A percentile compares a stretch with the other conserved stretches of the same genome.
phyloP scores from a whole-genome alignment of 2,797 vertebrate species.

The Chaetophractus vellerosus region DNA sequence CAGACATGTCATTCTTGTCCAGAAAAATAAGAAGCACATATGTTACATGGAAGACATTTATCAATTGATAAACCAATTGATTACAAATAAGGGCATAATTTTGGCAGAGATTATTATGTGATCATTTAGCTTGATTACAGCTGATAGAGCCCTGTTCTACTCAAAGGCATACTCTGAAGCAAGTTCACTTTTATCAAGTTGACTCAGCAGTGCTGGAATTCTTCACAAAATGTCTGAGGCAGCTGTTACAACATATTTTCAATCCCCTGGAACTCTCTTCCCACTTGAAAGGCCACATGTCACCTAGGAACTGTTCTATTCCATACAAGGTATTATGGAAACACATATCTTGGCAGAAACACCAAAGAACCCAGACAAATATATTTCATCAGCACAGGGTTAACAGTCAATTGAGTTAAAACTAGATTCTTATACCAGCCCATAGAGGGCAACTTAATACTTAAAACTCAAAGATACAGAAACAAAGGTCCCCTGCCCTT shows the following conservation, averaged over 20 bases:
- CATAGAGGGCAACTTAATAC: not conserved
- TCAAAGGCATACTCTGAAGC: not conserved
- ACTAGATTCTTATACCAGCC: not conserved
- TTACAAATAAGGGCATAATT: not conserved
- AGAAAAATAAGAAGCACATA: constrained; percentile 36
- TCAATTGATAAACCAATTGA: not conserved
- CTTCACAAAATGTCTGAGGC: constrained; percentile 43
- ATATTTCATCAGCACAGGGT: not conserved
- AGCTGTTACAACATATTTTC: constrained; percentile 61
- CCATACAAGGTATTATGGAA: constrained; percentile 26
- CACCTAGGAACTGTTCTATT: constrained; percentile 36
- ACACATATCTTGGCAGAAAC: not conserved
- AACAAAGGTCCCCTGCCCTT: not conserved
- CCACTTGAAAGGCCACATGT: constrained; percentile 12
- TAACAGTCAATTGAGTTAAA: not conserved
- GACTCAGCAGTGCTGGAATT: not conserved
- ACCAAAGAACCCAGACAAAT: not conserved
- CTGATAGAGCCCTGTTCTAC: not conserved
- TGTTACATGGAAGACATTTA: not conserved
- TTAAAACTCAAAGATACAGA: constrained; percentile 48
- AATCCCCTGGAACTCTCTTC: constrained; percentile 62
- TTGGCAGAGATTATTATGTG: constrained; percentile 32
- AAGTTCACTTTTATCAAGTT: constrained; percentile 37
- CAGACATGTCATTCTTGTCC: not conserved
- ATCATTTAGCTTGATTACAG: not conserved